A percentile compares a stretch with the other conserved stretches of the same genome.
Evolutionary conservation across 1,140 invertebrate genomes (phyloP).

Genomic region (Belonocnema kinseyi): DNA sequence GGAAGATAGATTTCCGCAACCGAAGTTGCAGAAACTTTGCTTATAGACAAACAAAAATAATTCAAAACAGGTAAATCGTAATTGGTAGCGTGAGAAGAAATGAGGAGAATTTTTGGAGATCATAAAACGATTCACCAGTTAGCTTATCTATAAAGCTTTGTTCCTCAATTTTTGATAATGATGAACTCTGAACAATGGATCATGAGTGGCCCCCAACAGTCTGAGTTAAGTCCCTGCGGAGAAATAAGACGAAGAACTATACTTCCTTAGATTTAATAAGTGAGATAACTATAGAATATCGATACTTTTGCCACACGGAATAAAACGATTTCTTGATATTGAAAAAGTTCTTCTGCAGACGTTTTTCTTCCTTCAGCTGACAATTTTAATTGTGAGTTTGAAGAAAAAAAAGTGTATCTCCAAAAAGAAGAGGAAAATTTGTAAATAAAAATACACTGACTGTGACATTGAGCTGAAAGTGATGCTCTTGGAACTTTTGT

Average conservation of each 20-base stretch:
- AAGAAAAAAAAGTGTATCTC: background rate
- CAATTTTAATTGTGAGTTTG: background rate
- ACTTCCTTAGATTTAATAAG: constrained; percentile 36
- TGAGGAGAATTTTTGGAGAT: constrained; percentile 12
- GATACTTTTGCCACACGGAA: constrained; percentile 15
- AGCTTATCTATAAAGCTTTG: background rate
- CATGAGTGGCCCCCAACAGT: background rate
- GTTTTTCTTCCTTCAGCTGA: background rate
- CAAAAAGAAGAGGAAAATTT: background rate
- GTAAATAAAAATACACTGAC: constrained; percentile 14
- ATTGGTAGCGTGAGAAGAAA: background rate
- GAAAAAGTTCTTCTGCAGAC: background rate
- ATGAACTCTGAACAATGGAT: background rate
- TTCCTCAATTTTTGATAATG: constrained; percentile 3
- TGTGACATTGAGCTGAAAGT: constrained; percentile 11
- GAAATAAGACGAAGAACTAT: constrained; percentile 35
- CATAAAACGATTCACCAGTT: background rate
- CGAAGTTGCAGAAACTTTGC: constrained; percentile 45
- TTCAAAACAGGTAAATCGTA: constrained; percentile 19
- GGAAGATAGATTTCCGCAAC: constrained; percentile 54
- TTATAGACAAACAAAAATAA: constrained; percentile 1
- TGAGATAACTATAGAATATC: constrained; percentile 2
- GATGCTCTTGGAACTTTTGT: background rate
- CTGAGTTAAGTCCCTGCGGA: background rate
- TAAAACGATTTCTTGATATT: background rate